These are phyloP conservation scores for Onychomys torridus DNA, from an alignment of 2,797 vertebrate genomes.

Conservation along the genomic window DNA sequence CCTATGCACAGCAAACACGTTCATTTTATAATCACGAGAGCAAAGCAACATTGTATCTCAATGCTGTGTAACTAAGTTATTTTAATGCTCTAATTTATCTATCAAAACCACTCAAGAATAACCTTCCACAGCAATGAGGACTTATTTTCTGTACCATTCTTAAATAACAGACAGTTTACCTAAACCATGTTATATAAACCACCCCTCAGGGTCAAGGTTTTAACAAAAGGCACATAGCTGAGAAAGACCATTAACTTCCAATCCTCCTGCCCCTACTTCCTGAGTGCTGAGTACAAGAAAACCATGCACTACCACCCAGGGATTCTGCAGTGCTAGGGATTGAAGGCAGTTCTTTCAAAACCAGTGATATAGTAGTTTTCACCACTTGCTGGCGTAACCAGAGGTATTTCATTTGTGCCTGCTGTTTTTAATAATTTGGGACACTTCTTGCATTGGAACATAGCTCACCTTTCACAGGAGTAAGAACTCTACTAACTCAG, in stretches of 20 bases:
- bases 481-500: not conserved
- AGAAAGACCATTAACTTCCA: not conserved
- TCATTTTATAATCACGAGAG: not conserved
- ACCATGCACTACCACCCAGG: not conserved
- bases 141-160: slow-evolving; percentile 20
- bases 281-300: not conserved
- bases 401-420: not conserved
- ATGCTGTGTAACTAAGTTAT: not conserved
- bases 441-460: not conserved
- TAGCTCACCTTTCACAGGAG: not conserved
- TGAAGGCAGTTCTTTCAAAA: not conserved
- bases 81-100: not conserved
- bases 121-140: slow-evolving; percentile 37
- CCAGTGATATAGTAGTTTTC: not conserved
- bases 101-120: slow-evolving; percentile 49
- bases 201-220: slow-evolving; percentile 31
- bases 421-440: not conserved
- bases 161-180: slow-evolving; percentile 38
- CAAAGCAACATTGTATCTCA: not conserved
- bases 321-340: not conserved
- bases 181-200: not conserved
- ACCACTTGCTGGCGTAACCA: not conserved
- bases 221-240: not conserved
- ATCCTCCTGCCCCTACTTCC: not conserved
- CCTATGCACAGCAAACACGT: not conserved